A percentile compares a stretch with the other conserved stretches of the same genome.
Evolutionary conservation across 2,888 invertebrate species (phyloP).

Genomic region (Leptopilina myrica): DNA sequence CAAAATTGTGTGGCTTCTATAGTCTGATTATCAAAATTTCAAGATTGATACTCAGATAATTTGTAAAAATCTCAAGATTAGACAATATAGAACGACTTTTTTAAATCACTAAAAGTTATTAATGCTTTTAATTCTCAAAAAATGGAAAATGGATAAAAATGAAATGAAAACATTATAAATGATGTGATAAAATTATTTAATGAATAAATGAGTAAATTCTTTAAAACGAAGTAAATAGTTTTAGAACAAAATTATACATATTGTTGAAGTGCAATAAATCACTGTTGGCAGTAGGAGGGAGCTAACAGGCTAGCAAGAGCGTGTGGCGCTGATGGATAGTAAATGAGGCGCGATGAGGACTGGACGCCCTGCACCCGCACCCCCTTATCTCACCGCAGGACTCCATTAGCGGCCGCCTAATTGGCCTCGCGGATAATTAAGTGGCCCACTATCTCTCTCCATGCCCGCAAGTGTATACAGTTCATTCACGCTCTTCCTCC

Average conservation of each 20-base stretch:
- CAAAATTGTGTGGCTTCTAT: too few relatives aligned
- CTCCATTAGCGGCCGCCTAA: conserved; percentile 62
- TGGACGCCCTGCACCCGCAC: conserved; percentile 50
- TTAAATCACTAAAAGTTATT: too few relatives aligned
- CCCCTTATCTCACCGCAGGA: conserved; percentile 61
- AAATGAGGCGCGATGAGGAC: conserved; percentile 61
- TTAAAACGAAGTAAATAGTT: conserved; percentile 43
- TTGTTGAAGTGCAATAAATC: conserved; percentile 54
- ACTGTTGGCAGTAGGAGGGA: conserved; percentile 47
- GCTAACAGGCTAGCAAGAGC: conserved; percentile 44
- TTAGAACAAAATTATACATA: conserved; percentile 54
- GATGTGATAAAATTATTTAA: not conserved
- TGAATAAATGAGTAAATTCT: conserved; percentile 17
- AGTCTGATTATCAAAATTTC: too few relatives aligned
- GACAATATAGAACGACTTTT: too few relatives aligned
- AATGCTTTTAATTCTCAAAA: too few relatives aligned
- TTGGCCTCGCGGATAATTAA: conserved; percentile 62
- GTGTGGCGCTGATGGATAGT: conserved; percentile 61
- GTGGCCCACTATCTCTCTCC: conserved; percentile 57
- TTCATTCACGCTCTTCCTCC: conserved; percentile 42
- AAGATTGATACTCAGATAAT: too few relatives aligned
- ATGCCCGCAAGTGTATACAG: not conserved
- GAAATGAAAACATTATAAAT: too few relatives aligned
- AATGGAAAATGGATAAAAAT: too few relatives aligned
- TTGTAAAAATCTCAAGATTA: too few relatives aligned